These are phyloP conservation scores for Craseonycteris thonglongyai DNA, from an alignment of 2,113 vertebrate genomes.

Conservation along the genomic window DNA sequence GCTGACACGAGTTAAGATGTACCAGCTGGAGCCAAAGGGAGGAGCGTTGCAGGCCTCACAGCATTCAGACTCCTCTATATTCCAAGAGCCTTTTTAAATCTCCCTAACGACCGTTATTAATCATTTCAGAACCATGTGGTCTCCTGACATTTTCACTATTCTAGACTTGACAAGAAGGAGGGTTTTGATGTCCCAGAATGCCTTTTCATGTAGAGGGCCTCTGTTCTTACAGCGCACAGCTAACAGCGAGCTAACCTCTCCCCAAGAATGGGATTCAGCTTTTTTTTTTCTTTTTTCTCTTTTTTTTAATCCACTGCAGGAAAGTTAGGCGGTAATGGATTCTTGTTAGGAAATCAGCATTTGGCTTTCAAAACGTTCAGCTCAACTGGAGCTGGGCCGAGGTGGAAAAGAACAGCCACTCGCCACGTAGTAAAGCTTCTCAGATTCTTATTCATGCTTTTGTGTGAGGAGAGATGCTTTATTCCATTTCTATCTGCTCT, in stretches of 20 bases:
- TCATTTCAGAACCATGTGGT: slow-evolving; percentile 42
- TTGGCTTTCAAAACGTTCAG: background rate
- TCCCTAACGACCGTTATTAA: slow-evolving; percentile 51
- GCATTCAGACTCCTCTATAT: background rate
- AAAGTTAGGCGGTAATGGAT: background rate
- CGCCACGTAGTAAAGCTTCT: rapidly evolving
- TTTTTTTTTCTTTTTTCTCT: background rate
- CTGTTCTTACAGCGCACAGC: background rate
- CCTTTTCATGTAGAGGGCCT: background rate
- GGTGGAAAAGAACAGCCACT: background rate
- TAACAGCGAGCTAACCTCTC: background rate
- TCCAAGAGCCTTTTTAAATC: slow-evolving; percentile 21
- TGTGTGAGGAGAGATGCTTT: background rate
- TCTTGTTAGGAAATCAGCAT: slow-evolving; percentile 3
- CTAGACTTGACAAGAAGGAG: slow-evolving; percentile 49
- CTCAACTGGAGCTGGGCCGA: no score
- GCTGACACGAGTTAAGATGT: background rate
- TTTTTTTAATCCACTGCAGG: background rate
- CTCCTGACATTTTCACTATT: slow-evolving; percentile 52
- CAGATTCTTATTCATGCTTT: background rate
- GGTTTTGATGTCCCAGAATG: slow-evolving; percentile 54
- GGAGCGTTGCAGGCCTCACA: background rate
- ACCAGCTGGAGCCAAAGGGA: background rate
- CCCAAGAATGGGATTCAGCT: background rate
- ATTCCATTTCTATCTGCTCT: background rate